Evolutionary conservation across 2,888 invertebrate genomes (phyloP).

Genomic region (Andricus curvator): DNA sequence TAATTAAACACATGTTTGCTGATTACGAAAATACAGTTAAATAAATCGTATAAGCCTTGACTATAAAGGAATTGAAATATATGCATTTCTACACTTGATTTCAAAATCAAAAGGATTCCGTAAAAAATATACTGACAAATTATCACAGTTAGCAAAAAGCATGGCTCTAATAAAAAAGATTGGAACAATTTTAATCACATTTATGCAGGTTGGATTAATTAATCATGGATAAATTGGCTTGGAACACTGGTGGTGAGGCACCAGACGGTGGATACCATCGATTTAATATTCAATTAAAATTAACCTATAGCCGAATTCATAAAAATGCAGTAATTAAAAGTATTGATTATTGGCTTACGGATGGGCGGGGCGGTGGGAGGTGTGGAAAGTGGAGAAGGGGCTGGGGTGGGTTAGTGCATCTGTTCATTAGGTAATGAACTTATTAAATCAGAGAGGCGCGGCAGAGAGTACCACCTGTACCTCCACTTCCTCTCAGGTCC

Average conservation of each 20-base stretch:
- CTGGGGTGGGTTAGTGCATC: constrained; percentile 65
- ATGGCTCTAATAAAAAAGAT: constrained; percentile 13
- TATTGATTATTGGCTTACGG: constrained; percentile 72
- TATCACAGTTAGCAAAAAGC: background rate
- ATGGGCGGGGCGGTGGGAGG: constrained; percentile 26
- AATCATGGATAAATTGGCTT: constrained; percentile 29
- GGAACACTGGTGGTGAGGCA: constrained; percentile 13
- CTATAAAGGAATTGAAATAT: background rate
- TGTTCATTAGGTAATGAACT: constrained; percentile 77
- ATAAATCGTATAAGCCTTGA: background rate
- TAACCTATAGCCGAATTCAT: constrained; percentile 66
- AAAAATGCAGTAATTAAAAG: constrained; percentile 75
- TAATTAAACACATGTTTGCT: too few species aligned
- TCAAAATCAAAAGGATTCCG: background rate
- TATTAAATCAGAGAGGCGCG: constrained; percentile 73
- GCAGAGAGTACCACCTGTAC: constrained; percentile 58
- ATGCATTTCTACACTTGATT: background rate
- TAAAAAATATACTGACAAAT: background rate
- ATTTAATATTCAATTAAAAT: constrained; percentile 66
- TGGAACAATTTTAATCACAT: constrained; percentile 1
- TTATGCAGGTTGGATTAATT: constrained; percentile 20
- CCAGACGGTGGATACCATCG: constrained; percentile 47
- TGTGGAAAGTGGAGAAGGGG: constrained; percentile 33
- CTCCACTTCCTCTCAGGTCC: constrained; percentile 47
- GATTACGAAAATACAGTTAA: background rate